A percentile compares a stretch with the other conserved stretches of the same genome.
Conservation (phyloP, 2,888 invertebrate species). For the Phyllotreta cruciferae region DNA sequence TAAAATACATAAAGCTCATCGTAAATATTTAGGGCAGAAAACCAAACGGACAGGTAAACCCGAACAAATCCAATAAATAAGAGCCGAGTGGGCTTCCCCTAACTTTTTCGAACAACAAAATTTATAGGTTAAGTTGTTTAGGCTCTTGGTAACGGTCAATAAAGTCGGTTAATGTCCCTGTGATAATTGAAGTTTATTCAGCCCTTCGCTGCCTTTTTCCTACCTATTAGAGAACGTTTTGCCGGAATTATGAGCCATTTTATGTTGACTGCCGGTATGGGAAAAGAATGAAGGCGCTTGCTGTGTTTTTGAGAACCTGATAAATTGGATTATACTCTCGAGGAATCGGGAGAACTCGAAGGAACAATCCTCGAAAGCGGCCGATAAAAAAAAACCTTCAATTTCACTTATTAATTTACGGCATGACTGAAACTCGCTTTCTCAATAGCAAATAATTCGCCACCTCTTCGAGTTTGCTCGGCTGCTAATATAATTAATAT, state of each 20-base stretch:
- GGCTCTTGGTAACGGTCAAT: conserved; percentile 18
- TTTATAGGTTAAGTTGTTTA: conserved; percentile 17
- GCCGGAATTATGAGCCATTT: conserved; percentile 12
- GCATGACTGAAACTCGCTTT: no score
- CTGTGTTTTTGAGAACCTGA: conserved; percentile 12
- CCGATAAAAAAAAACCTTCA: no score
- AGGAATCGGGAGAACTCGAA: background rate
- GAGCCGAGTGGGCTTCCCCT: conserved; percentile 3
- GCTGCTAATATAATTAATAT: no score
- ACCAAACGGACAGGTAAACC: conserved; percentile 1
- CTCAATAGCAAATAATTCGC: no score
- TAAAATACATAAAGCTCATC: no score
- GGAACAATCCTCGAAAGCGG: no score
- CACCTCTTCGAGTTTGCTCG: no score
- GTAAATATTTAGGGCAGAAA: background rate
- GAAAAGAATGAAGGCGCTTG: conserved; percentile 11
- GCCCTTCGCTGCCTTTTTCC: conserved; percentile 3
- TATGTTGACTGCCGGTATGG: conserved; percentile 4
- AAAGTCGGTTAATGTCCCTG: conserved; percentile 14
- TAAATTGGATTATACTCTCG: conserved; percentile 2
- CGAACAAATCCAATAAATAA: conserved; percentile 10
- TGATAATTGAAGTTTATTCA: conserved; percentile 19
- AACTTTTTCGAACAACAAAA: conserved; percentile 10
- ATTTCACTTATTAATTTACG: no score
- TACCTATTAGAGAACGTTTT: conserved; percentile 18